Percentiles rank a stretch among this genome's conserved stretches.
Conservation (phyloP, 2,113 vertebrate species). For the Cardinalis cardinalis region DNA sequence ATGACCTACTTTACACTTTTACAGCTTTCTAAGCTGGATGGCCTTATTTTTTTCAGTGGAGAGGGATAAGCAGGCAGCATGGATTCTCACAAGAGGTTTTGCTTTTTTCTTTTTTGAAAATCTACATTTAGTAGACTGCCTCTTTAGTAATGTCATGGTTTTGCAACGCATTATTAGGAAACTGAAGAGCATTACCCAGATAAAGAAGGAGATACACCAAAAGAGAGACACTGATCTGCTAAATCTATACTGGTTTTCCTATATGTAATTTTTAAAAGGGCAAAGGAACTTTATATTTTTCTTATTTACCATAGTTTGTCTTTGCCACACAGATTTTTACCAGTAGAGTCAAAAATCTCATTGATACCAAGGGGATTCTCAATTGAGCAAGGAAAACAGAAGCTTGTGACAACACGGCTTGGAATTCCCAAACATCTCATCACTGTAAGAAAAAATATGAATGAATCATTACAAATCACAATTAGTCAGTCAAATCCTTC, state of each 20-base stretch:
- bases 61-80: background rate
- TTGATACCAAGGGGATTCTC: conserved; percentile 28
- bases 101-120: background rate
- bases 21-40: background rate
- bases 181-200: background rate
- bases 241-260: background rate
- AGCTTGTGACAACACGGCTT: conserved; percentile 46
- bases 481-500: background rate
- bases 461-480: background rate
- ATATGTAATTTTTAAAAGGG: background rate
- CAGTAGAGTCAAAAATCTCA: conserved; percentile 52
- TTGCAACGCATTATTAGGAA: background rate
- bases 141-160: background rate
- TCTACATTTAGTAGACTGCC: background rate
- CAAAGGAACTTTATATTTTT: background rate
- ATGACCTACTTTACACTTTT: background rate
- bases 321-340: conserved; percentile 51
- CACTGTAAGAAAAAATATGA: background rate
- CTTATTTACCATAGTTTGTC: conserved; percentile 43
- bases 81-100: background rate
- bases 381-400: conserved; percentile 40
- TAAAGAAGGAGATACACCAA: background rate
- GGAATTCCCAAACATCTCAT: conserved; percentile 56
- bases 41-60: background rate
- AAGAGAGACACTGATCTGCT: background rate